A percentile compares a stretch with the other conserved stretches of the same genome.
phyloP scores from a whole-genome alignment of 2,113 vertebrate genomes.

The Rhadina sibilatrix region DNA sequence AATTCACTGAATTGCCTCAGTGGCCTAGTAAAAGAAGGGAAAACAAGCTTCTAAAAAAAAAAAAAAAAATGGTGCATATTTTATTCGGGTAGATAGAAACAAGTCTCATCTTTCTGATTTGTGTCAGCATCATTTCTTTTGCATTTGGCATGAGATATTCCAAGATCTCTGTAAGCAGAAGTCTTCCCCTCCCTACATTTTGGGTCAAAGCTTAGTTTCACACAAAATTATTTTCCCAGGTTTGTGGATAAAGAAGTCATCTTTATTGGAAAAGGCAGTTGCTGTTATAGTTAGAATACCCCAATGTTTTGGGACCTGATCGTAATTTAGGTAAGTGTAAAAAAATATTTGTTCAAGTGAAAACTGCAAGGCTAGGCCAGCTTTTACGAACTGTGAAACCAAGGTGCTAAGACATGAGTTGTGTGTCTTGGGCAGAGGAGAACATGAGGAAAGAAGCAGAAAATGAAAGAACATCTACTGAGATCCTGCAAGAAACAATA shows the following conservation, averaged over 20 bases:
- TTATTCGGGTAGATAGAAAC: not conserved
- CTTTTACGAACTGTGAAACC: conserved; percentile 30
- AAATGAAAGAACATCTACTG: not conserved
- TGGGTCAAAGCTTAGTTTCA: not conserved
- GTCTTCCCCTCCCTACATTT: not conserved
- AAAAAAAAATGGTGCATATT: not conserved
- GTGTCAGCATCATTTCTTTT: not conserved
- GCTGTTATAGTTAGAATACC: not conserved
- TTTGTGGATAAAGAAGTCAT: not conserved
- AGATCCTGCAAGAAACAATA: not conserved
- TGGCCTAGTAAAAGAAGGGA: not conserved
- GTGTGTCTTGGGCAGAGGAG: not conserved
- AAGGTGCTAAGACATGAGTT: conserved; percentile 13
- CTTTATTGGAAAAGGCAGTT: not conserved
- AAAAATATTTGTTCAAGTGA: not conserved
- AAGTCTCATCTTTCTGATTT: not conserved
- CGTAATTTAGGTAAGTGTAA: not conserved
- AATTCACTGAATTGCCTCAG: not conserved
- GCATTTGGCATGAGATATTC: not conserved
- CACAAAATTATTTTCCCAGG: not conserved
- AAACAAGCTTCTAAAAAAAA: not conserved
- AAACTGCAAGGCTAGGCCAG: not conserved
- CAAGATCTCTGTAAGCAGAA: not conserved
- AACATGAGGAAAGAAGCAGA: not conserved
- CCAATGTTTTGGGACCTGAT: not conserved